Base-by-base conservation (phyloP, 2,888 invertebrate genomes). In the Apocheima hispidaria region DNA sequence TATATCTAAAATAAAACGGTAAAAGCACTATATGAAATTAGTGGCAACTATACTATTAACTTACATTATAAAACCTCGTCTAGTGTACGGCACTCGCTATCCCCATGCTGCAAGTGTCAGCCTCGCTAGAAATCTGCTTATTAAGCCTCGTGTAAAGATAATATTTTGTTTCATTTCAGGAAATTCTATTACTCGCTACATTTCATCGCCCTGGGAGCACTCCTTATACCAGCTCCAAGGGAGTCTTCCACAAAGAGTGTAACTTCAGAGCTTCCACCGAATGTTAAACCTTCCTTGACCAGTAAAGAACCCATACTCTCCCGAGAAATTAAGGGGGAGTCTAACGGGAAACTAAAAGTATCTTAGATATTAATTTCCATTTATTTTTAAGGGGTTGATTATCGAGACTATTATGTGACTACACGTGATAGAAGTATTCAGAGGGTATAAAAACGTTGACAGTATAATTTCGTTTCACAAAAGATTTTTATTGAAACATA, bases 181-280 rank as follows among this genome's bases (percentile, higher is more conserved):
- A 93, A 92, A 88, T 92, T 94, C 69, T 94, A 89, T 81, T 93
- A 92, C 73, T 93, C 92, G 0, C 79, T 93, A 9, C 93, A 93
- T 66, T 91, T 93, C 67, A 86, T 93, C 30, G 93, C 93, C 0
- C 64, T 93, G 55, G 92, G 93, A 38, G 89, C 93, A 0, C 68
- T 93, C 67, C 76, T 93, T 16, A 74, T 93, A 48, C 93, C 93
- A 2, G 77, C 53, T 54, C 65, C 71, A 0, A 76, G 65, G 54
- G 65, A 14, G 84, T 41, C 66, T 75, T 71, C 65, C 79, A n/a
- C 30, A n/a, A 18, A 18, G 5, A 46, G 12, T 6, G 38, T 36
- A 9, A 20, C 26, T 18, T 14, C 51, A 28, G 40, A 51, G 10
- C 66, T 76, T 71, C 65, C 80, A 66, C 66, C 73, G 54, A 73